A percentile compares a stretch with the other conserved stretches of the same genome.
Evolutionary conservation across 2,113 vertebrate genomes (phyloP).

Genomic region (Paramormyrops kingsleyae): DNA sequence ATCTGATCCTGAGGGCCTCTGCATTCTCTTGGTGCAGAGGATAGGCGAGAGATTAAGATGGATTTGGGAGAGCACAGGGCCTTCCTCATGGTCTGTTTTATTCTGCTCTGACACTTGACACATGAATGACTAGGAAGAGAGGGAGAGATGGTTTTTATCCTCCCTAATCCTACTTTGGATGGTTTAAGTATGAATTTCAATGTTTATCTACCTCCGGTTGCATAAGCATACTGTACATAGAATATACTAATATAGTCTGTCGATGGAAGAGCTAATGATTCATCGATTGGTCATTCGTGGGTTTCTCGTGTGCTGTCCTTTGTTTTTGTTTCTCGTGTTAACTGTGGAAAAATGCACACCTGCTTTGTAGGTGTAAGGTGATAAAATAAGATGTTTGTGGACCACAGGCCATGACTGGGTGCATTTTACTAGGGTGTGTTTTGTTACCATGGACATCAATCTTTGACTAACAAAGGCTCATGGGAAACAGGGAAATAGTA

Average conservation of each 20-base stretch:
- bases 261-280: neutral
- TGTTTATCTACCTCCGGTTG: neutral
- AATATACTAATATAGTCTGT: neutral
- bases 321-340: neutral
- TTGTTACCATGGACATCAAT: neutral
- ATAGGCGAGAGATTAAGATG: conserved; percentile 6
- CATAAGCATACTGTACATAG: neutral
- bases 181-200: neutral
- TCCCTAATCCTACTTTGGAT: neutral
- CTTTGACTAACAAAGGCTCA: neutral
- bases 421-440: neutral
- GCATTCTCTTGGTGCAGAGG: conserved; percentile 11
- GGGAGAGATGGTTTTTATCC: neutral
- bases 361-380: neutral
- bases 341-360: neutral
- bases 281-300: neutral
- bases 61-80: neutral
- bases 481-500: neutral
- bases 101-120: neutral
- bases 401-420: neutral
- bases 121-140: neutral
- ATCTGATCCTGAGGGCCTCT: neutral
- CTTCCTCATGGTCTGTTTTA: neutral
- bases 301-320: neutral
- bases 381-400: neutral